These are phyloP conservation scores for Eueides isabella DNA, from an alignment of 1,140 invertebrate species.

Conservation along the genomic window DNA sequence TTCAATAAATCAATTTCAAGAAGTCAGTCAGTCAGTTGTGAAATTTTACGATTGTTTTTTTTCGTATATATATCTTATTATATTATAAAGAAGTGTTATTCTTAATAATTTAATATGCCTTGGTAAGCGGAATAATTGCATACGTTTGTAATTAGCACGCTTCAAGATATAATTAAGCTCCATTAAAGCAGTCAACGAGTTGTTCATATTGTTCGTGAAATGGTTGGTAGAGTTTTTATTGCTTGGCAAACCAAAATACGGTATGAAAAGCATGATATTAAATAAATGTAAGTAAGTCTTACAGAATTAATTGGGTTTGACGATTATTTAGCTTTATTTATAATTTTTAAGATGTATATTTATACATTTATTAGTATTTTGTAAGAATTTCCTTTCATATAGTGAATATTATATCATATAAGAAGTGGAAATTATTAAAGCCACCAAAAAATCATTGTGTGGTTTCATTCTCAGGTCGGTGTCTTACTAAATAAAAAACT, in stretches of 20 bases:
- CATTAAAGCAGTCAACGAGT: slow-evolving; percentile 26
- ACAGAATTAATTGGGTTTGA: not conserved
- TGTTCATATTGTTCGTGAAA: slow-evolving; percentile 21
- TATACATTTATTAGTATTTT: not conserved
- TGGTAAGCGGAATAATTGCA: slow-evolving; percentile 20
- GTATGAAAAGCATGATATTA: not conserved
- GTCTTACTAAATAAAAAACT: no score
- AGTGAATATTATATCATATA: not conserved
- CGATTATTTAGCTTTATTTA: not conserved
- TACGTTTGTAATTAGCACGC: slow-evolving; percentile 30
- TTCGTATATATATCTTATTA: not conserved
- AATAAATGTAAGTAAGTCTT: not conserved
- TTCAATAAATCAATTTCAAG: slow-evolving; percentile 5
- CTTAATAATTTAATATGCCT: slow-evolving; percentile 24
- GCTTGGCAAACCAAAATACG: not conserved
- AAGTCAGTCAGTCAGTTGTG: not conserved
- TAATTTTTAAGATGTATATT: not conserved
- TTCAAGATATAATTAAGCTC: slow-evolving; percentile 33
- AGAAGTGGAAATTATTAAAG: no score
- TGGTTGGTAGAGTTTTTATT: slow-evolving; percentile 18
- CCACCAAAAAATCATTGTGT: no score
- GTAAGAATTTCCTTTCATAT: not conserved
- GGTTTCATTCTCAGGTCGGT: no score
- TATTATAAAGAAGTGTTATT: slow-evolving; percentile 19
- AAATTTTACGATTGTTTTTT: not conserved